phyloP scores from a whole-genome alignment of 2,888 invertebrate species.

The Corythucha ciliata region DNA sequence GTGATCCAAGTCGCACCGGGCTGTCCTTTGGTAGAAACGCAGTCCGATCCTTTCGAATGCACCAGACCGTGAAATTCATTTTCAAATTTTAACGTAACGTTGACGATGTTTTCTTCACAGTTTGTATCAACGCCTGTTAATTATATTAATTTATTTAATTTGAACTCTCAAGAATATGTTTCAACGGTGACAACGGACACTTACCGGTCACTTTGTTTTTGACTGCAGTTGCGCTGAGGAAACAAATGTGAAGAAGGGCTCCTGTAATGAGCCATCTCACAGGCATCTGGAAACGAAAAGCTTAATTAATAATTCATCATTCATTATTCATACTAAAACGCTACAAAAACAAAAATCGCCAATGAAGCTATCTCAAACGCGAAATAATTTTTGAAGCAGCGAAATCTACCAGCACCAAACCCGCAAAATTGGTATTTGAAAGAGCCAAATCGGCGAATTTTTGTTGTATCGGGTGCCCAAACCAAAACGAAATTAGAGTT shows the following conservation, averaged over 20 bases:
- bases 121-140: slow-evolving; percentile 49
- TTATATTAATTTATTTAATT: not conserved
- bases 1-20: slow-evolving; percentile 10
- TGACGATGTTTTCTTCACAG: slow-evolving; percentile 55
- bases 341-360: no score
- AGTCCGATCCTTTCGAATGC: slow-evolving; percentile 69
- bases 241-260: not conserved
- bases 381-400: no score
- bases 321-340: no score
- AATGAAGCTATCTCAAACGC: no score
- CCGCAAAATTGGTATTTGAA: no score
- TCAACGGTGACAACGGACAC: not conserved
- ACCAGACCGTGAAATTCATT: slow-evolving; percentile 60
- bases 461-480: no score
- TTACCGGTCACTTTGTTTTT: slow-evolving; percentile 18
- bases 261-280: slow-evolving; percentile 1
- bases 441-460: no score
- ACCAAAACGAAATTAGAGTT: no score
- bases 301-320: no score
- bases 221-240: slow-evolving; percentile 4
- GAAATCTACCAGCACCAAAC: no score
- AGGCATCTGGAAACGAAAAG: no score
- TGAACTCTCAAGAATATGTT: not conserved
- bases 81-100: slow-evolving; percentile 52
- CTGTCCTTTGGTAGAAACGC: slow-evolving; percentile 40